Conservation (phyloP, 1,140 invertebrate species). For the Halotydeus destructor region DNA sequence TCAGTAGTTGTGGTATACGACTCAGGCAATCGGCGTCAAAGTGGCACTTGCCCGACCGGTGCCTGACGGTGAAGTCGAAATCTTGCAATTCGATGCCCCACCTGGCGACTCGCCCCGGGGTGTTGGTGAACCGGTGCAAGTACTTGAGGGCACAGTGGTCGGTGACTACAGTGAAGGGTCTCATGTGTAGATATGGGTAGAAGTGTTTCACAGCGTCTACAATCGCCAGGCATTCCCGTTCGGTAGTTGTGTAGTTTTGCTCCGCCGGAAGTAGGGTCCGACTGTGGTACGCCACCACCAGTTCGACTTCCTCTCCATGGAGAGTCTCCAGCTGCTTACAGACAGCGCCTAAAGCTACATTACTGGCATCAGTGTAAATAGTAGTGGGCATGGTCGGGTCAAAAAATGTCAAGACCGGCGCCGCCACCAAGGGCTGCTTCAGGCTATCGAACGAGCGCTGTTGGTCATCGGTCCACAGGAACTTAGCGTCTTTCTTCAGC, state of each 20-base stretch:
- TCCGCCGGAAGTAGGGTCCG: background rate
- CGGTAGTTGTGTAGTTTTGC: background rate
- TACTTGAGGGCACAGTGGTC: constrained; percentile 5
- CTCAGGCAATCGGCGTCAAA: constrained; percentile 9
- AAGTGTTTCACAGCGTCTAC: constrained; percentile 6
- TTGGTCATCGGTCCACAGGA: constrained; percentile 2
- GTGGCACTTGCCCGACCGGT: constrained; percentile 2
- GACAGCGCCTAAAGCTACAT: constrained; percentile 27
- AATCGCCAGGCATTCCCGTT: constrained; percentile 10
- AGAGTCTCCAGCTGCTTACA: constrained; percentile 23
- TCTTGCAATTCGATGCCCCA: constrained; percentile 2
- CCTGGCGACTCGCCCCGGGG: background rate
- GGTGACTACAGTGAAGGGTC: constrained; percentile 7
- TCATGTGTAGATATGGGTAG: constrained; percentile 6
- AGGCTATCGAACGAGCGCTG: constrained; percentile 7
- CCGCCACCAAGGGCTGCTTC: background rate
- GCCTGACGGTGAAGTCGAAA: constrained; percentile 6
- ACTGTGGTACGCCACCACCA: constrained; percentile 8
- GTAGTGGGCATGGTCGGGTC: constrained; percentile 3
- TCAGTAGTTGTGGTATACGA: too few species aligned
- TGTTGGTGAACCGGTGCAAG: background rate
- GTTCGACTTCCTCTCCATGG: background rate
- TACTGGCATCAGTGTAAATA: constrained; percentile 20
- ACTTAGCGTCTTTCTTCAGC: background rate
- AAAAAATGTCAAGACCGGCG: constrained; percentile 5